phyloP scores from a whole-genome alignment of 1,140 invertebrate genomes.

The Phocides pigmalion region DNA sequence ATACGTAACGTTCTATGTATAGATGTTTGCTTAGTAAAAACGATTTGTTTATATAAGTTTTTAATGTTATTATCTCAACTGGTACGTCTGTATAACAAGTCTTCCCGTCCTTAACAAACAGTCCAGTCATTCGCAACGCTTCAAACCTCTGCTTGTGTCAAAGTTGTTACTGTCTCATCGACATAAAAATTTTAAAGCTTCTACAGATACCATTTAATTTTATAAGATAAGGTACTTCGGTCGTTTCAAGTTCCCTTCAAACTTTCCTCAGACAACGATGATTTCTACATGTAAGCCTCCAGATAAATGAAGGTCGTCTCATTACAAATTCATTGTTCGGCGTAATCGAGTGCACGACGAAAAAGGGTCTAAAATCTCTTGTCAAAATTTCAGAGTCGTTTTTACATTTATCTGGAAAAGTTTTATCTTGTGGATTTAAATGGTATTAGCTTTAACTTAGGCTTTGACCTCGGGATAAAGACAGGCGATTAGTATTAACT shows the following conservation, averaged over 20 bases:
- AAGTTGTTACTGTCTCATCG: background rate
- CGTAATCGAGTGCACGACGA: constrained; percentile 25
- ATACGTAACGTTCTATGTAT: no score
- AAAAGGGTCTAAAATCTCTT: constrained; percentile 28
- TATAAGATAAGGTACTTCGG: constrained; percentile 26
- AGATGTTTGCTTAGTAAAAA: no score
- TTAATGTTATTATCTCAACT: no score
- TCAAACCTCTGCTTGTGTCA: constrained; percentile 5
- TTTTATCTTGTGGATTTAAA: constrained; percentile 1
- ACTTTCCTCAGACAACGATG: constrained; percentile 21
- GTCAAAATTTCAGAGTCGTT: constrained; percentile 8
- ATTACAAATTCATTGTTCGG: constrained; percentile 34
- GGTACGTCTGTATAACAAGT: no score
- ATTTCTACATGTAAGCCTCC: constrained; percentile 23
- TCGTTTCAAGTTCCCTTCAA: constrained; percentile 10
- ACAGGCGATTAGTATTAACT: no score
- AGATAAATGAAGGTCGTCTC: constrained; percentile 32
- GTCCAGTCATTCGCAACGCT: background rate
- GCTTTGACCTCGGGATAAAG: no score
- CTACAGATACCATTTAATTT: constrained; percentile 25
- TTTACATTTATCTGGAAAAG: constrained; percentile 20
- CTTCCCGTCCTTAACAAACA: no score
- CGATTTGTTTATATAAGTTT: no score
- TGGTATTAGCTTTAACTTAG: no score
- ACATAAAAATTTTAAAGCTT: constrained; percentile 18